Percentiles rank a stretch among this genome's conserved stretches.
Evolutionary conservation across 2,888 invertebrate genomes (phyloP).

Genomic region (Digitonthophagus gazella): DNA sequence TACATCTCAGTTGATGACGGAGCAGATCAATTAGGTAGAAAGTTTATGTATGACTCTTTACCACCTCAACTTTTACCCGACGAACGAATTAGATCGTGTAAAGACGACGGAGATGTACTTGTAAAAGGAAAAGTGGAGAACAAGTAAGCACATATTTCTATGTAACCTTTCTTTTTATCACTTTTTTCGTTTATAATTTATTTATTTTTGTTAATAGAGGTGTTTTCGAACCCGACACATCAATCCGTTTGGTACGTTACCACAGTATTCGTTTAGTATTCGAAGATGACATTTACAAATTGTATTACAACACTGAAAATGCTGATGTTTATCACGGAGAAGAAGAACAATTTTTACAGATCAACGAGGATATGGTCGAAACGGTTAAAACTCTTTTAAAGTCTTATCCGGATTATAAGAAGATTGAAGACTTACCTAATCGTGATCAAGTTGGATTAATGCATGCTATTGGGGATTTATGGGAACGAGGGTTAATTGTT

Average conservation of each 20-base stretch:
- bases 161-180: slow-evolving; percentile 14
- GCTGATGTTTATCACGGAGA: slow-evolving; percentile 80
- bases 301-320: slow-evolving; percentile 86
- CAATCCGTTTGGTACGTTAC: slow-evolving; percentile 60
- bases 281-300: slow-evolving; percentile 65
- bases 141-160: slow-evolving; percentile 38
- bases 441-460: slow-evolving; percentile 65
- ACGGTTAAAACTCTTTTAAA: slow-evolving; percentile 70
- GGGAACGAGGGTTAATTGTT: slow-evolving; percentile 80
- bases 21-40: slow-evolving; percentile 82
- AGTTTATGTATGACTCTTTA: slow-evolving; percentile 80
- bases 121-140: slow-evolving; percentile 62
- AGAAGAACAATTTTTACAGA: slow-evolving; percentile 74
- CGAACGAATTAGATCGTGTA: slow-evolving; percentile 70
- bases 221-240: slow-evolving; percentile 62
- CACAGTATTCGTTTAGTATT: slow-evolving; percentile 60
- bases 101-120: slow-evolving; percentile 71
- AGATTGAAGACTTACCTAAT: slow-evolving; percentile 70
- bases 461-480: slow-evolving; percentile 68
- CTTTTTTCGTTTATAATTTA: not conserved
- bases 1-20: slow-evolving; percentile 72
- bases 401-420: slow-evolving; percentile 74
- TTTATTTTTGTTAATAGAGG: slow-evolving; percentile 47
- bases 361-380: slow-evolving; percentile 65
- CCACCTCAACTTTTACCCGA: slow-evolving; percentile 73